Evolutionary conservation across 2,113 vertebrate species (phyloP).

Genomic region (Mionectes macconnelli): DNA sequence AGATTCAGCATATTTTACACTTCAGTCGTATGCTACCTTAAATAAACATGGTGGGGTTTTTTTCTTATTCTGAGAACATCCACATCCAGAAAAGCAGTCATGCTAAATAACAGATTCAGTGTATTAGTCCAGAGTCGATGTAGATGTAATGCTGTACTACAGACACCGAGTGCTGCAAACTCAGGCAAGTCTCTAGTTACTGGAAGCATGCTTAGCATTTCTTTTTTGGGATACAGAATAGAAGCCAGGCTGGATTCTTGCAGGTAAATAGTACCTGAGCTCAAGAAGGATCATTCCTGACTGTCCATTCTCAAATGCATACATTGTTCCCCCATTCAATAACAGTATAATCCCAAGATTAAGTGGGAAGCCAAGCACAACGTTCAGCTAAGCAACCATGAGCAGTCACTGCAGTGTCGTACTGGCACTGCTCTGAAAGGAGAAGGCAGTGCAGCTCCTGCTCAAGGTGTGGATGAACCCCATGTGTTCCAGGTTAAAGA

Average conservation of each 20-base stretch:
- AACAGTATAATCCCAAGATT: neutral
- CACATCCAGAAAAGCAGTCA: neutral
- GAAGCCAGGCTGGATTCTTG: neutral
- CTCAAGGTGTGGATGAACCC: neutral
- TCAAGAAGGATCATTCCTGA: neutral
- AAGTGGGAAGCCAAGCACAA: neutral
- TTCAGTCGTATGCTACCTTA: neutral
- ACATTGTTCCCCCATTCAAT: neutral
- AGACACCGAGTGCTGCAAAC: neutral
- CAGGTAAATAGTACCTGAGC: neutral
- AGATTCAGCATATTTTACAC: neutral
- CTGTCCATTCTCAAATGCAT: neutral
- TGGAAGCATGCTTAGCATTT: neutral
- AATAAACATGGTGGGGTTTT: accelerated
- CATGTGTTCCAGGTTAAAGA: neutral
- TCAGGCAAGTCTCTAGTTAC: neutral
- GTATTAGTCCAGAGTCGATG: neutral
- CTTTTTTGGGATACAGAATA: neutral
- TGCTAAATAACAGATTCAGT: neutral
- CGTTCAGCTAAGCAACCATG: neutral
- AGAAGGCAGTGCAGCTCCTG: neutral
- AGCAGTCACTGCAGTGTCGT: neutral
- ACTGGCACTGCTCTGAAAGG: neutral
- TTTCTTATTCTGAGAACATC: neutral
- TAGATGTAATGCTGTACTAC: neutral